A percentile compares a stretch with the other conserved stretches of the same genome.
These are phyloP conservation scores for Notarius lentiginosus DNA, from an alignment of 2,113 vertebrate genomes.

Conservation along the genomic window DNA sequence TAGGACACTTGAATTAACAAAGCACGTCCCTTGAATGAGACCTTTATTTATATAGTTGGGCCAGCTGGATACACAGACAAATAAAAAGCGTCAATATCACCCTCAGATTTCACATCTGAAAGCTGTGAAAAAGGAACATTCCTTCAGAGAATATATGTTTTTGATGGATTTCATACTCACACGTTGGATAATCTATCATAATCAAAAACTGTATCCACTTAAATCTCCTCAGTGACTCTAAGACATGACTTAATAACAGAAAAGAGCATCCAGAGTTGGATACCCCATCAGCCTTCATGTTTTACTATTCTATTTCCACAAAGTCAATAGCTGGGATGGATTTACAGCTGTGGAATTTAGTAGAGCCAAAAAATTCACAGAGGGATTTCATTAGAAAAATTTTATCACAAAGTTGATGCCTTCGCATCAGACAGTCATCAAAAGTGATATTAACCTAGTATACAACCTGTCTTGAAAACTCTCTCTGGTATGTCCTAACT, in stretches of 20 bases:
- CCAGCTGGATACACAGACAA: conserved; percentile 30
- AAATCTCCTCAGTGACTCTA: conserved; percentile 10
- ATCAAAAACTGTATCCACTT: conserved; percentile 26
- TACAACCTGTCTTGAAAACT: conserved; percentile 26
- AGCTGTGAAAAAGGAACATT: conserved; percentile 38
- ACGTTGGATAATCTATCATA: conserved; percentile 25
- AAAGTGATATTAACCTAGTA: conserved; percentile 20
- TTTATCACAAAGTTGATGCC: conserved; percentile 29
- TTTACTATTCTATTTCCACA: conserved; percentile 20
- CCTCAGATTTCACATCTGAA: conserved; percentile 38
- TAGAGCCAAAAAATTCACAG: conserved; percentile 19
- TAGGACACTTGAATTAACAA: conserved; percentile 30
- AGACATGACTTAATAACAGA: conserved; percentile 35
- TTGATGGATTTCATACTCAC: conserved; percentile 26
- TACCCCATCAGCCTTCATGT: conserved; percentile 1
- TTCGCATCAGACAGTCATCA: conserved; percentile 27
- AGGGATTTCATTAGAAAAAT: conserved; percentile 38
- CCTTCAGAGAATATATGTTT: conserved; percentile 26
- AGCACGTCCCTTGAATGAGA: conserved; percentile 27
- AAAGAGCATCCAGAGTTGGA: conserved; percentile 36
- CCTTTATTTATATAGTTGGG: conserved; percentile 27
- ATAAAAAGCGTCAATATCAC: conserved; percentile 4
- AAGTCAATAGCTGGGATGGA: conserved; percentile 14
- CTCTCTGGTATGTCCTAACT: conserved; percentile 21
- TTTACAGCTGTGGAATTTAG: conserved; percentile 25